Base-by-base conservation (phyloP, 2,888 invertebrate genomes). In the Cyclophora punctaria region DNA sequence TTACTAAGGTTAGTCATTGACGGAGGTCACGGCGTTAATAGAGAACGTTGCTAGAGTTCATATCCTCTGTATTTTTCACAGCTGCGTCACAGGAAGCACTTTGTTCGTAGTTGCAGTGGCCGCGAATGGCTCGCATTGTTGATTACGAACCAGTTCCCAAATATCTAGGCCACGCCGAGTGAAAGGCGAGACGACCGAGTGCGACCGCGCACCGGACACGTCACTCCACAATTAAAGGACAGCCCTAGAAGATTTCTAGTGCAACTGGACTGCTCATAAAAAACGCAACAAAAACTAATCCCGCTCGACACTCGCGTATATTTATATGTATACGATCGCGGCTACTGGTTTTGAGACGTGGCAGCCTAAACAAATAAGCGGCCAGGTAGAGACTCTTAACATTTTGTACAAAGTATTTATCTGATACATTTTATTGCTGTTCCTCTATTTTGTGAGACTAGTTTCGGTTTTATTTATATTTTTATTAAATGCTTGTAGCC, bases 121-220 rank as follows among this genome's bases (percentile, higher is more conserved):
- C 63, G 59, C 57, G 59, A 64, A 69, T 64, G 64, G 64, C 55
- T 68, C 69, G 79, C 78, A 80, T 83, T 81, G 80, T 62, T 81
- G 76, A 78, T 76, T 78, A 73, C 77, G 71, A 82, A 86, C 87
- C 80, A 81, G 86, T 84, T 86, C 79, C 82, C 56, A 85, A 87
- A 84, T 81, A 87, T 85, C 80, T 83, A 79, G 87, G 87, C 80
- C 87, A 77, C 86, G 87, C 80, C 87, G 76, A 86, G 87, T 86
- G 87, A 88, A 88, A 88, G 87, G 87, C 82, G 77, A 75, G 67
- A 69, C 75, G 77, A 69, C 62, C 60, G 66, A 63, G 58, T 5
- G 37, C 37, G 4, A 5, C 37, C 62, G 63, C 60, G 67, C 62
- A 67, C 73, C 74, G 73, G 72, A 78, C 73, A 71, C 67, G 61